Evolutionary conservation across 2,888 invertebrate species (phyloP), one percentile per base, ranked within the genome.

Genomic region (Mesoligia furuncula): DNA sequence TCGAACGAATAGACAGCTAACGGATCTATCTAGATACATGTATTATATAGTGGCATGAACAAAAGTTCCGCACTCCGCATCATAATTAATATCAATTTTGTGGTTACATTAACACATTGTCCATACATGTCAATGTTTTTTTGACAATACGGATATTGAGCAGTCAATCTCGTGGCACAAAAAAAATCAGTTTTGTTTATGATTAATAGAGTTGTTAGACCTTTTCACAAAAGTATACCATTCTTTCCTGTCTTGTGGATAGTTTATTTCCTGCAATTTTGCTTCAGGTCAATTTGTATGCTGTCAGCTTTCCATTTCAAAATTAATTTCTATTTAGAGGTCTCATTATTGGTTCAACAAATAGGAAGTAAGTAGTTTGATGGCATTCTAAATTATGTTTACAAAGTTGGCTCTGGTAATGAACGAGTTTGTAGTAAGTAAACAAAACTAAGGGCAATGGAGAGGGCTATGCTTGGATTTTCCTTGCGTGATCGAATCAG

Each of bases 221-320:
- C 5, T 78, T 83, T 81, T 68, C 75, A 75, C 78, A 45, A 75
- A 61, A 83, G 75, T 77, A 68, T 79, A 68, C 73, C 64, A 72
- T 83, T 87, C 54, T 77, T 80, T 79, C 66, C 76, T 77, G 77
- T 68, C 77, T 73, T 24, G 27, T 73, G 62, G 65, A 73, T 85
- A 75, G 79, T 80, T 70, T 73, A 64, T 80, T 79, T 85, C 80
- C 83, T 75, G 77, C 77, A 81, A 87, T 79, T 76, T 83, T 64
- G 79, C 59, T 77, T 72, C 36, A 24, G 67, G 57, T 69, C 65
- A 69, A 81, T 85, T 80, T 77, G 79, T 81, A 61, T 66, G 75
- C 78, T 81, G 85, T 85, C 83, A 87, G 64, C 54, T 77, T 74
- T 76, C 71, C 59, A 79, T 69, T 57, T 79, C 54, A 6, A 54